Evolutionary conservation across 2,888 invertebrate genomes (phyloP).

Genomic region (Phlogophora meticulosa): DNA sequence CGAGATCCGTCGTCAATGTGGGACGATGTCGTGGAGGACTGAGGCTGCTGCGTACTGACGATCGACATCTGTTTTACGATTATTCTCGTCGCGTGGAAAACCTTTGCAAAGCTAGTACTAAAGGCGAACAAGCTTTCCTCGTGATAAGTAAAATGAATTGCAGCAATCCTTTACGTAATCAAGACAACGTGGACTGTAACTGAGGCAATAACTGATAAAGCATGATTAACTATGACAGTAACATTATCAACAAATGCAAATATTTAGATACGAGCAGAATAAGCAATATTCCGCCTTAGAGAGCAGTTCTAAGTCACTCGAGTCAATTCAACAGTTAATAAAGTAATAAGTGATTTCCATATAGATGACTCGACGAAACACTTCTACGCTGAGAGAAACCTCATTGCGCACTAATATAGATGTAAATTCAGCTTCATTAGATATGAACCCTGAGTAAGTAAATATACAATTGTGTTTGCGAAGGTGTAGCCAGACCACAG

Average conservation of each 20-base stretch:
- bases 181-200: slow-evolving; percentile 34
- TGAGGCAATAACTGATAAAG: slow-evolving; percentile 55
- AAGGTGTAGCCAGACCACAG: neutral
- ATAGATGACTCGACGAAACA: slow-evolving; percentile 68
- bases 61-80: neutral
- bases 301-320: slow-evolving; percentile 40
- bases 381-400: slow-evolving; percentile 54
- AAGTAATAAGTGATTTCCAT: slow-evolving; percentile 70
- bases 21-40: slow-evolving; percentile 18
- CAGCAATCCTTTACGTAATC: slow-evolving; percentile 49
- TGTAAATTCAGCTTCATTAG: slow-evolving; percentile 71
- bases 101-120: slow-evolving; percentile 3
- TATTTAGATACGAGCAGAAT: slow-evolving; percentile 47
- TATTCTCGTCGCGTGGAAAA: slow-evolving; percentile 4
- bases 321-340: slow-evolving; percentile 57
- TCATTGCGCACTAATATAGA: slow-evolving; percentile 68
- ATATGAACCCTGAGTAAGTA: slow-evolving; percentile 42
- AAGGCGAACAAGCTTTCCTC: slow-evolving; percentile 2
- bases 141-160: slow-evolving; percentile 36
- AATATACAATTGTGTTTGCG: slow-evolving; percentile 47
- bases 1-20: slow-evolving; percentile 28
- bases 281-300: slow-evolving; percentile 48
- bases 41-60: neutral
- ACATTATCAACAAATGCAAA: slow-evolving; percentile 60
- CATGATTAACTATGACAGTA: slow-evolving; percentile 45